Percentiles rank a stretch among this genome's conserved stretches.
Conservation (phyloP, 1,140 invertebrate genomes). For the Oncopeltus fasciatus region DNA sequence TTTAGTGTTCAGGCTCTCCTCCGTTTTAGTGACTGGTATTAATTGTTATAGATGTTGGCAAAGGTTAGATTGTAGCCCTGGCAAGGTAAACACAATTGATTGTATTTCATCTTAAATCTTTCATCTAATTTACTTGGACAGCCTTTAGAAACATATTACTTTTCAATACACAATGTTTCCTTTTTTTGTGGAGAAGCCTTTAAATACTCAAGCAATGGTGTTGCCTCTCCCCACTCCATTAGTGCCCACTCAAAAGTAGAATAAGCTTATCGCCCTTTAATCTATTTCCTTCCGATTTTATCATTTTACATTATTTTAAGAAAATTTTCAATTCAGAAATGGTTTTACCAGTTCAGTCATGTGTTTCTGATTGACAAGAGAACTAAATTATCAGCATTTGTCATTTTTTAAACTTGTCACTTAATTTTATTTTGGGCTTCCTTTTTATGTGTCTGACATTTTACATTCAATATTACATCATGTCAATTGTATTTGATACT, state of each 20-base stretch:
- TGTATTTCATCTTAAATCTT: slow-evolving; percentile 3
- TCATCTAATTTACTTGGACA: neutral
- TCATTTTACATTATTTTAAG: neutral
- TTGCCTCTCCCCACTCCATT: slow-evolving; percentile 16
- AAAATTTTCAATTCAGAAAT: no score
- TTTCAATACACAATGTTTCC: neutral
- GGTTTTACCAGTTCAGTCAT: no score
- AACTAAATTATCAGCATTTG: no score
- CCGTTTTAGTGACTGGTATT: slow-evolving; percentile 5
- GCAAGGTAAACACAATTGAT: slow-evolving; percentile 13
- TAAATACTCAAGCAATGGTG: neutral
- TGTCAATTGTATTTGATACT: no score
- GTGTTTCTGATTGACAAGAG: no score
- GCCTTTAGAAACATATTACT: neutral
- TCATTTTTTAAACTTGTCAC: no score
- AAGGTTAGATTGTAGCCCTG: slow-evolving; percentile 16
- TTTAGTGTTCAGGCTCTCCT: neutral
- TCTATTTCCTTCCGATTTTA: neutral
- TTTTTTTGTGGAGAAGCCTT: neutral
- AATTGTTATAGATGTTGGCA: slow-evolving; percentile 1
- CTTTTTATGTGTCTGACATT: no score
- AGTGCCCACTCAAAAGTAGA: slow-evolving; percentile 15
- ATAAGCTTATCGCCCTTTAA: slow-evolving; percentile 7
- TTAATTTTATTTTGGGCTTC: no score
- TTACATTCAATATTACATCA: no score